Base-by-base conservation (phyloP, 2,797 vertebrate genomes). In the Sebastes iracundus region DNA sequence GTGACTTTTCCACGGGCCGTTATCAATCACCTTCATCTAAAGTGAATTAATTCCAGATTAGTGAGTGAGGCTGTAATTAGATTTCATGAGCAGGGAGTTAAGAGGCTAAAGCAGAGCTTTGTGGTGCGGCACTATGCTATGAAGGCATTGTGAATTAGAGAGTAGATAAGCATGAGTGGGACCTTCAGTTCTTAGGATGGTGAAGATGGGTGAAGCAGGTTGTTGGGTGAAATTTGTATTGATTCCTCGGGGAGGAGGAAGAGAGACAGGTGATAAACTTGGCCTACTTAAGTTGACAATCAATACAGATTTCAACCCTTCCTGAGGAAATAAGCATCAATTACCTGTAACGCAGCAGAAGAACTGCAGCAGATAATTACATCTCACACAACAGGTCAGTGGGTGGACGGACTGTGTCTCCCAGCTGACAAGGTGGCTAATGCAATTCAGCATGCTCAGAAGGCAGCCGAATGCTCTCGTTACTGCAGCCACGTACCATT, bases 201-300 rank as follows among this genome's bases (percentile, higher is more conserved):
- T 72, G 76, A 88, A 82, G 82, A 81, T 93, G 94, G 85, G 79
- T 70, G 84, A 73, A 81, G 72, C 64, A 85, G 89, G 85, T 79
- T 87, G 82, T 95, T 96, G 90, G 94, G 93, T 94, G 93, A 96
- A 96, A 96, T 96, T 95, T 94, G 88, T 97, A 97, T 98, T 95
- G 97, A 97, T 97, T 95, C 93, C 76, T 91, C 94, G 83, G 94
- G 94, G 93, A 84, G 89, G 92, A 94, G 94, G 95, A 93, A 94
- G 95, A 86, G 86, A 72, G 75, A 79, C 90, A 90, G 91, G 95
- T 95, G 96, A 97, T 97, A 97, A 96, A 97, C 96, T 95, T 96
- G 95, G 96, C 96, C 95, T 96, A 93, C 95, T 97, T 97, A 97
- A 94, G 93, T 88, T 94, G 91, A 94, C 95, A 95, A 97, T 97